Evolutionary conservation across 2,797 vertebrate genomes (phyloP).

Genomic region (Pyrocephalus nanus): DNA sequence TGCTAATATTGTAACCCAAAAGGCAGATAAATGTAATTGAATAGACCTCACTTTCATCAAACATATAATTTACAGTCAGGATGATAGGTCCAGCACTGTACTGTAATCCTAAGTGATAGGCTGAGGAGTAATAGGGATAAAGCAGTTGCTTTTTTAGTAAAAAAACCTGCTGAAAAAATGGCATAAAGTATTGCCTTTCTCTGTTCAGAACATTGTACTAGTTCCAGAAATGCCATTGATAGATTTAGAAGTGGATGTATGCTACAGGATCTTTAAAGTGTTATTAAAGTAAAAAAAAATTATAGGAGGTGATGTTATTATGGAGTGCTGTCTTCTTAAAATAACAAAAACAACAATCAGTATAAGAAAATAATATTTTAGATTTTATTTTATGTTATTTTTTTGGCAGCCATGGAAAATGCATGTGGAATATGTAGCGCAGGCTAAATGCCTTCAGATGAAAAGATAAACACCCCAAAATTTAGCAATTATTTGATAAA

Average conservation of each 20-base stretch:
- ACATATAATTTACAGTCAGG: not conserved
- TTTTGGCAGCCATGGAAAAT: not conserved
- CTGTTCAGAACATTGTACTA: not conserved
- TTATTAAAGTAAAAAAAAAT: not conserved
- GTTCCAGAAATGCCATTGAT: not conserved
- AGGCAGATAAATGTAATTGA: not conserved
- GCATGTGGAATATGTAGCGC: not conserved
- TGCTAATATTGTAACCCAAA: not conserved
- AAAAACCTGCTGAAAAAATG: not conserved
- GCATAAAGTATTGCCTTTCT: not conserved
- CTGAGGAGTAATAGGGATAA: not conserved
- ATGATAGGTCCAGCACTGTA: not conserved
- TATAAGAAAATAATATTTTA: not conserved
- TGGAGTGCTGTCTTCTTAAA: not conserved
- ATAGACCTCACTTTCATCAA: not conserved
- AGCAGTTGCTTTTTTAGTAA: not conserved
- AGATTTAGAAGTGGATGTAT: not conserved
- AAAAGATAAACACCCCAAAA: not conserved
- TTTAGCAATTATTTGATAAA: rapidly evolving
- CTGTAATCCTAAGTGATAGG: not conserved
- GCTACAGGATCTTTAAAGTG: not conserved
- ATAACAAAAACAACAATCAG: not conserved
- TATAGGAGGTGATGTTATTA: not conserved
- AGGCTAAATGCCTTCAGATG: not conserved
- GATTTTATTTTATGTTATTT: not conserved